A percentile compares a stretch with the other conserved stretches of the same genome.
phyloP scores from a whole-genome alignment of 2,113 vertebrate genomes.

The Osmerus mordax region DNA sequence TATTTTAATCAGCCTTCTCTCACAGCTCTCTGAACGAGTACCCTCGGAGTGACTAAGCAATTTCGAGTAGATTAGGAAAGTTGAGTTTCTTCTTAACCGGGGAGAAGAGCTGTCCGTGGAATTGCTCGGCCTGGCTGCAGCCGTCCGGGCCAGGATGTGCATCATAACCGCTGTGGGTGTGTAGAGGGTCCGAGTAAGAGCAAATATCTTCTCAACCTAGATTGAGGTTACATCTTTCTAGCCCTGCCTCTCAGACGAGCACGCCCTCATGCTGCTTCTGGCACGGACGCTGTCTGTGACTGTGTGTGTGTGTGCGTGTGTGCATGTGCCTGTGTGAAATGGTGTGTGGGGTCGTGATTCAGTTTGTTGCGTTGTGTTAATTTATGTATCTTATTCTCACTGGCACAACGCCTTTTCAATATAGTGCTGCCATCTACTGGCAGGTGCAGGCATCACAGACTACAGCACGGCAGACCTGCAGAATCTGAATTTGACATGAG shows the following conservation, averaged over 20 bases:
- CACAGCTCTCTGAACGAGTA: conserved; percentile 46
- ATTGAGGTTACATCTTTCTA: conserved; percentile 44
- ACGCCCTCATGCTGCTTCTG: conserved; percentile 44
- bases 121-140: conserved; percentile 30
- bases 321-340: conserved; percentile 4
- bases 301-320: conserved; percentile 21
- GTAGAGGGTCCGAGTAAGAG: neutral
- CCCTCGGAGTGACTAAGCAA: conserved; percentile 53
- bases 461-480: conserved; percentile 8
- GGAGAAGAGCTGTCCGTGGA: too few species aligned
- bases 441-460: neutral
- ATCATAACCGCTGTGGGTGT: neutral
- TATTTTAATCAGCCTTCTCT: conserved; percentile 61
- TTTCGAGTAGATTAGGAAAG: conserved; percentile 62
- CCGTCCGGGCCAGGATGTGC: conserved; percentile 8
- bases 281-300: conserved; percentile 37
- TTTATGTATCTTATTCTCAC: neutral
- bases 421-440: conserved; percentile 67
- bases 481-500: conserved; percentile 20
- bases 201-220: neutral
- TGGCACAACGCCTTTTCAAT: conserved; percentile 23
- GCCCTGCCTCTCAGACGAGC: conserved; percentile 38
- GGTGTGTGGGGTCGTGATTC: neutral
- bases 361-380: neutral
- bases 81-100: conserved; percentile 44